Conservation (phyloP, 2,113 vertebrate genomes). For the Cyanoramphus novaezelandiae region DNA sequence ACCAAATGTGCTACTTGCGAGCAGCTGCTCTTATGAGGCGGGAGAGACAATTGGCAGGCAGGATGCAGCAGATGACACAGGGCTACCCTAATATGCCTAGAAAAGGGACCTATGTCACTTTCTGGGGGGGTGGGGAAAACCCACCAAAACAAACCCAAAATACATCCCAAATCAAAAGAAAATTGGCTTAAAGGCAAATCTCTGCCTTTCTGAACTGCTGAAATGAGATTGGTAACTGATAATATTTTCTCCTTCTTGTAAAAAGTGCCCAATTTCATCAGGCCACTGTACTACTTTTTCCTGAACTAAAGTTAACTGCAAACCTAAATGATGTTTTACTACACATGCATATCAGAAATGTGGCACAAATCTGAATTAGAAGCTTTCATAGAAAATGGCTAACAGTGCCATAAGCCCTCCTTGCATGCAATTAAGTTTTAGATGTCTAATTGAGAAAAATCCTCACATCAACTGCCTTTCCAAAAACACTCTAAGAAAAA, state of each 20-base stretch:
- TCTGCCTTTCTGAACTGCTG: background rate
- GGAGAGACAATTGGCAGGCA: background rate
- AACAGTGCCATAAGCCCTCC: background rate
- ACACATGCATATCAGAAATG: background rate
- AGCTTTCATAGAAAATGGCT: background rate
- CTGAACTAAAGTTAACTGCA: background rate
- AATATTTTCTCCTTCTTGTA: background rate
- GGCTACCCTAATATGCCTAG: background rate
- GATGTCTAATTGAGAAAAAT: background rate
- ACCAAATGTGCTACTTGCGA: background rate
- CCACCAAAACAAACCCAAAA: background rate
- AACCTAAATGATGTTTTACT: background rate
- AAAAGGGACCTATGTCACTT: background rate
- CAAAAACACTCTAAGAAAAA: background rate
- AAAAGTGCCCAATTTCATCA: background rate
- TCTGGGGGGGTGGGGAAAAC: fast-evolving
- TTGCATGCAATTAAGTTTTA: background rate
- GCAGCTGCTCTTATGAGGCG: background rate
- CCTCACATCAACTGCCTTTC: background rate
- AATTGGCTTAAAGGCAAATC: background rate
- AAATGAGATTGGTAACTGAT: background rate
- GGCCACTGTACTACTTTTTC: background rate
- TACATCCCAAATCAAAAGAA: background rate
- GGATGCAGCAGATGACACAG: background rate
- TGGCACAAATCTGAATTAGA: background rate